Evolutionary conservation across 2,888 invertebrate species (phyloP), one percentile per base, ranked within the genome.

Genomic region (Melipona beecheii): DNA sequence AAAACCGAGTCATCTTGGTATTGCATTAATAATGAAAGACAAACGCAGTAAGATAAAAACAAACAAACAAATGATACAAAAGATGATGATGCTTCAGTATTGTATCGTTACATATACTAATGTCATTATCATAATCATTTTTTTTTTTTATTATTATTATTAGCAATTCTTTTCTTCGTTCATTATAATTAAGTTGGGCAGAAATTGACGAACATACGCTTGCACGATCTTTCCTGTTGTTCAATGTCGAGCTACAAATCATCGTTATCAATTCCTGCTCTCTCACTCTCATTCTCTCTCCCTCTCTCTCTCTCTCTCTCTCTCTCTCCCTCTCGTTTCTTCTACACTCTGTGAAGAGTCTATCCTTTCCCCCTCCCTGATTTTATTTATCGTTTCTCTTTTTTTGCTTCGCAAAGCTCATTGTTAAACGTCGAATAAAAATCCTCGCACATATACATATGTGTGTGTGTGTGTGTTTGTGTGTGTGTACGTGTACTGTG

Each of bases 21-120:
- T 93, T 94, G 93, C 92, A 93, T 92, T 93, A 91, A 93, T 92
- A 93, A 93, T 93, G 93, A 93, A 94, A 93, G 93, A 93, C 93
- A 93, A 94, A 93, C 93, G 93, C 93, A 93, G 90, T 92, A 94
- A 93, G 93, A 93, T 92, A 92, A 92, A 93, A 93, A 93, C 92
- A 93, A 93, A 93, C 92, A 91, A 93, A 93, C 92, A 93, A 94
- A 93, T 93, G 93, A 94, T 94, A 93, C 92, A 94, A 94, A 91
- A 93, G 92, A 93, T 93, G 92, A 93, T 93, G 92, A 90, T 91
- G 90, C 88, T 91, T 91, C 87, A 90, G 90, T 91, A 91, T 91
- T 87, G 87, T 89, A 89, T 86, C 83, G 75, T 86, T 89, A 86
- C 83, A 90, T 86, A 79, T 87, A 85, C 83, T 83, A 88, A 85